Percentiles rank a stretch among this genome's conserved stretches.
Evolutionary conservation across 2,113 vertebrate genomes (phyloP).

Genomic region (Amphiprion ocellaris): DNA sequence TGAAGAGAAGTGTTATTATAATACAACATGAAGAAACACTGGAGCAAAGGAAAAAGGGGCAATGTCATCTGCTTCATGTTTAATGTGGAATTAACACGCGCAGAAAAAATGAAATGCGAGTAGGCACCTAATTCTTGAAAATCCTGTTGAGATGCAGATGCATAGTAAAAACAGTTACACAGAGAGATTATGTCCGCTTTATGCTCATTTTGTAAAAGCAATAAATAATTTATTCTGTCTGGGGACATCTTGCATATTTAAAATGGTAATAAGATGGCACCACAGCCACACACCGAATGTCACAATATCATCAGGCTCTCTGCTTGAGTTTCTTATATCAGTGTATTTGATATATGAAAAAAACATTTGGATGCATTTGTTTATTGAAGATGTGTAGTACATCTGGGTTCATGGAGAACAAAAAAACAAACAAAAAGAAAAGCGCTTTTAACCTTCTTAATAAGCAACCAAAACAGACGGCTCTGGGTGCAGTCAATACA

Average conservation of each 20-base stretch:
- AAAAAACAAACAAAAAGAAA: constrained; percentile 8
- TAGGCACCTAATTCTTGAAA: constrained; percentile 9
- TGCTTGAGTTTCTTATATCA: not conserved
- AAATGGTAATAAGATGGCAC: constrained; percentile 16
- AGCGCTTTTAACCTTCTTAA: not conserved
- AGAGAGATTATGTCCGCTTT: constrained; percentile 6
- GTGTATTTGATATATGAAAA: not conserved
- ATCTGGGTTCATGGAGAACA: not conserved
- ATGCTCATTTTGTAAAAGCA: constrained; percentile 25
- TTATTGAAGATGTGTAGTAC: not conserved
- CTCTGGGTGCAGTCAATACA: not conserved
- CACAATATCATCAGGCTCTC: not conserved
- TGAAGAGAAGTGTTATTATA: constrained; percentile 6
- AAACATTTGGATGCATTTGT: not conserved
- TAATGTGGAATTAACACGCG: not conserved
- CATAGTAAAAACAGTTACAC: not conserved
- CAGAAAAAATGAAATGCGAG: not conserved
- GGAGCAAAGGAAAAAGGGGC: not conserved
- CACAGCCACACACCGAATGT: constrained; percentile 7
- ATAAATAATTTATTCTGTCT: constrained; percentile 13
- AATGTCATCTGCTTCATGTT: not conserved
- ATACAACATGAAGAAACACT: constrained; percentile 3
- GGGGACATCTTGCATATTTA: constrained; percentile 10
- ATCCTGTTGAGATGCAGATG: not conserved
- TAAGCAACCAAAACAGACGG: constrained; percentile 10